Base-by-base conservation (phyloP, 2,797 vertebrate genomes). In the Leuciscus waleckii region DNA sequence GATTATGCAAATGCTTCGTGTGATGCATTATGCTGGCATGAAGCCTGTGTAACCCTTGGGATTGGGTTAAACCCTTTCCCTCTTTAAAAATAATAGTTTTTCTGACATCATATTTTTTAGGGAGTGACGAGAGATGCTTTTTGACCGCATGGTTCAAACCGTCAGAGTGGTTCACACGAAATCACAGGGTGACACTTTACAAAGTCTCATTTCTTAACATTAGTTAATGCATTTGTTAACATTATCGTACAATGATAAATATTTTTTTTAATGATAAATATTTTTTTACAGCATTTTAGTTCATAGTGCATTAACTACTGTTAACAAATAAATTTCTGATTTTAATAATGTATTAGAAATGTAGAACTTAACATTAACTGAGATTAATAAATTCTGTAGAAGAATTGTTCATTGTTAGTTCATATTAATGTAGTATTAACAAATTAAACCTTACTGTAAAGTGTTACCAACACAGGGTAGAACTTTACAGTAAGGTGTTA, bases 31-130 rank as follows among this genome's bases (percentile, higher is more conserved):
- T 73, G n/a, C 69, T 63, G 54, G 69, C 11, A 43, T 82, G 32
- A 17, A 54, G 49, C 32, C 51, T 75, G 61, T 39, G 26, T 58
- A 86, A 63, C 79, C 35, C 79, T 11, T 37, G 69, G 69, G 76
- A 85, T 82, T 77, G 49, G 26, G 43, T 85, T 56, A 76, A 71
- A 68, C 63, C n/a, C 71, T 84, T 81, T 21, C 21, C 43, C 39
- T 29, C 77, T 61, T 39, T 29, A 26, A 69, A 68, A 70, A 14
- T 49, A 26, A 68, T 51, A 23, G 21, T 11, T 16, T 37, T 56
- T 58, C 54, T 82, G 69, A 82, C 39, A 32, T 71, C 35, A 74
- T 74, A 32, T 74, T 61, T 82, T 32, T 82, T 21, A 56, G 32
- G 49, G 16, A 70, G 67, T 58, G 67, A 71, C n/a, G 1, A 70